Conservation (phyloP, 2,113 vertebrate species). For the Chroicocephalus ridibundus region DNA sequence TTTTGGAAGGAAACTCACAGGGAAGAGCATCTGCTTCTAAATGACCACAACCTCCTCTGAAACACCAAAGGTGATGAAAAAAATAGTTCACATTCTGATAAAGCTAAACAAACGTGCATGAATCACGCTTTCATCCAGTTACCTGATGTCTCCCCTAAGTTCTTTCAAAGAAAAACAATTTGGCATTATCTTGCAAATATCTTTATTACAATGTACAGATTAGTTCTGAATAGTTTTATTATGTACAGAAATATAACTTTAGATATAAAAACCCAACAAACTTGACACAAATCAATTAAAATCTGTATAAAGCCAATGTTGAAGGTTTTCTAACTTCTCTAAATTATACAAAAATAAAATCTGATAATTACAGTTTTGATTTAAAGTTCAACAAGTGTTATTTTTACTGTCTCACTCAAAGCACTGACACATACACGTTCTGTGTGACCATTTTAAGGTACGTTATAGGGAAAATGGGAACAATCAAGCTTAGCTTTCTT, state of each 20-base stretch:
- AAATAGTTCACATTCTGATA: background rate
- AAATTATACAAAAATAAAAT: slow-evolving; percentile 83
- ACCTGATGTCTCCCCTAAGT: rapidly evolving
- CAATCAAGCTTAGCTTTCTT: background rate
- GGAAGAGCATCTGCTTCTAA: background rate
- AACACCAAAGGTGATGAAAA: background rate
- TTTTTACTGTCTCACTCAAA: background rate
- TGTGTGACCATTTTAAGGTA: background rate
- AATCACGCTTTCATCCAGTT: rapidly evolving
- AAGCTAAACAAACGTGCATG: rapidly evolving
- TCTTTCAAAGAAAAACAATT: background rate
- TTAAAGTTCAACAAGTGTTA: slow-evolving; percentile 57
- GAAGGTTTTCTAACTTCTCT: slow-evolving; percentile 29
- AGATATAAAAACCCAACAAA: slow-evolving; percentile 70
- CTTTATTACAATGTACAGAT: slow-evolving; percentile 78
- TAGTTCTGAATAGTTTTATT: slow-evolving; percentile 63
- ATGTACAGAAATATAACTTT: slow-evolving; percentile 78
- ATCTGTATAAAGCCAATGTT: slow-evolving; percentile 53
- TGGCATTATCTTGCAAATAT: slow-evolving; percentile 70
- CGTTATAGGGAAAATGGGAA: background rate
- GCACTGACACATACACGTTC: background rate
- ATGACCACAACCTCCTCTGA: background rate
- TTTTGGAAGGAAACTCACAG: background rate
- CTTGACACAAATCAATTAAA: slow-evolving; percentile 52
- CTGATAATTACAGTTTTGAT: slow-evolving; percentile 68